Percentiles rank a stretch among this genome's conserved stretches.
Evolutionary conservation across 2,113 vertebrate genomes (phyloP).

Genomic region (Australoheros scitulus): DNA sequence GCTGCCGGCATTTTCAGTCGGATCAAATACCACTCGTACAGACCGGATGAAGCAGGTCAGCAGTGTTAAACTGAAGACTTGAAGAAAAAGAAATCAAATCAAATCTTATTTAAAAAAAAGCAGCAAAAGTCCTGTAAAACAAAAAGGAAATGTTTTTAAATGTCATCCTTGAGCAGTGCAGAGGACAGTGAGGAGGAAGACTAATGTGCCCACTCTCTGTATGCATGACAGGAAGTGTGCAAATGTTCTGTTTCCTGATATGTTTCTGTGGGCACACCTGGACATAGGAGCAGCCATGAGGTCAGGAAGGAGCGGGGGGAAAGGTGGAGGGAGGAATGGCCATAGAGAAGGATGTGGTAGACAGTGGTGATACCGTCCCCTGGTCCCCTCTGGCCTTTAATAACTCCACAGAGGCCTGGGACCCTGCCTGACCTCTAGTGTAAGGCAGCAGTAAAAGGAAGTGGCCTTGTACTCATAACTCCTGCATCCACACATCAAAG

Average conservation of each 20-base stretch:
- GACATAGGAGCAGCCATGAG: constrained; percentile 62
- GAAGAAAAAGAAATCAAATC: not conserved
- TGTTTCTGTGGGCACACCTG: constrained; percentile 70
- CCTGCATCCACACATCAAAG: constrained; percentile 69
- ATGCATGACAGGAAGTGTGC: constrained; percentile 67
- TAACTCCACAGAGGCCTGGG: constrained; percentile 68
- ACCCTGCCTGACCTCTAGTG: constrained; percentile 57
- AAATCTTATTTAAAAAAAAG: not conserved
- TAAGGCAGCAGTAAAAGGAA: constrained; percentile 71
- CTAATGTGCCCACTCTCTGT: constrained; percentile 43
- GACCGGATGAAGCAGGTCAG: not conserved
- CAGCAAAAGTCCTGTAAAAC: constrained; percentile 2
- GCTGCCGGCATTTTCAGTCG: not conserved
- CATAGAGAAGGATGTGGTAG: constrained; percentile 64
- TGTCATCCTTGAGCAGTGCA: constrained; percentile 32
- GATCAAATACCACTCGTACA: not conserved
- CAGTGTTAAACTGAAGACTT: not conserved
- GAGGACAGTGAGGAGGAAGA: constrained; percentile 31
- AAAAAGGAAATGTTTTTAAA: constrained; percentile 36
- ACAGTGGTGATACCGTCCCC: constrained; percentile 56
- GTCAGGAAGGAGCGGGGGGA: constrained; percentile 70
- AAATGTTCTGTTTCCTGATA: constrained; percentile 74
- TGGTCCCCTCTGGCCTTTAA: constrained; percentile 69
- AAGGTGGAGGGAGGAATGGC: constrained; percentile 60
- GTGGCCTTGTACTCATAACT: constrained; percentile 72